Evolutionary conservation across 2,797 vertebrate species (phyloP).

Genomic region (Micrastur ruficollis): DNA sequence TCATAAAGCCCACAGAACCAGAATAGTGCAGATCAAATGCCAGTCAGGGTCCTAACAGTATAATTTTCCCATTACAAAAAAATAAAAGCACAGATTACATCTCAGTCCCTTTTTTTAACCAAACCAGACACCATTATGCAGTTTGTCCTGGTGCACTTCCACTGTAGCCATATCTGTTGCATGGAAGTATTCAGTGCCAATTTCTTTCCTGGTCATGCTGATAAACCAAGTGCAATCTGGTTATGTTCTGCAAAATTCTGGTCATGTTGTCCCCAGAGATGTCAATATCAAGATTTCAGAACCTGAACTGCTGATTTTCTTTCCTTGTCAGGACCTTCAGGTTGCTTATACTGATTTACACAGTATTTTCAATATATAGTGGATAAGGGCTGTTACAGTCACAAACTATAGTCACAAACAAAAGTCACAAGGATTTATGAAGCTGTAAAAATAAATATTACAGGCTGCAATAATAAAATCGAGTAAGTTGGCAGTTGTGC

Average conservation of each 20-base stretch:
- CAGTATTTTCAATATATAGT: neutral
- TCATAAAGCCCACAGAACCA: neutral
- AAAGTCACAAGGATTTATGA: neutral
- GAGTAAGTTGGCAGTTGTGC: neutral
- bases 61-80: neutral
- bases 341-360: neutral
- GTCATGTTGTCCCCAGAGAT: neutral
- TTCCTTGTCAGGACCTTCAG: neutral
- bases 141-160: neutral
- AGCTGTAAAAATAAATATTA: neutral
- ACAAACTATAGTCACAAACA: neutral
- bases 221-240: neutral
- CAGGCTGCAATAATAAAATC: neutral
- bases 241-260: neutral
- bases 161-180: neutral
- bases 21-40: neutral
- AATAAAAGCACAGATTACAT: neutral
- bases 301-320: neutral
- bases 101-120: neutral
- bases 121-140: neutral
- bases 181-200: neutral
- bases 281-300: neutral
- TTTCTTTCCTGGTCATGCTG: neutral
- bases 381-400: neutral
- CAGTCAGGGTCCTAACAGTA: neutral